Evolutionary conservation across 2,113 vertebrate genomes (phyloP).

Genomic region (Ptilonorhynchus violaceus): DNA sequence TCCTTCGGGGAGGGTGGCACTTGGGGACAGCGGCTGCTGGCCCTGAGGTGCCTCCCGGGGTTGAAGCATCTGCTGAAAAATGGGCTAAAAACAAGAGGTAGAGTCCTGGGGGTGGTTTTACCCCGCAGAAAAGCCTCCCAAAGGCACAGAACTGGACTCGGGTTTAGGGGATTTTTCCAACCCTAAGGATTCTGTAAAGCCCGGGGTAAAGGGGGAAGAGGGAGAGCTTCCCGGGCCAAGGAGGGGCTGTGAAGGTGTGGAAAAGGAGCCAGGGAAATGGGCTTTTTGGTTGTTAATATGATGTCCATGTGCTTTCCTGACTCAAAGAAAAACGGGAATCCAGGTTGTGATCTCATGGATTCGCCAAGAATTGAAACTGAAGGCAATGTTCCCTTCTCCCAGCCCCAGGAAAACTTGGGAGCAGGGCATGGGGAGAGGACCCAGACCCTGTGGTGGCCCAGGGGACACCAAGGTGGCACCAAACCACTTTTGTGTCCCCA

Average conservation of each 20-base stretch:
- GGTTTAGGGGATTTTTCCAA: background rate
- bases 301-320: accelerated
- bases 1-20: background rate
- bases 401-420: background rate
- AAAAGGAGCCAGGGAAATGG: background rate
- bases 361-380: background rate
- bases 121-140: background rate
- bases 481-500: background rate
- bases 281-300: background rate
- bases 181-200: background rate
- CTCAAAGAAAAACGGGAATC: background rate
- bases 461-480: accelerated
- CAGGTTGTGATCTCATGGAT: accelerated
- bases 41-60: background rate
- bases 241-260: background rate
- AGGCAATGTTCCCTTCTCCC: background rate
- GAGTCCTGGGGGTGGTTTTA: background rate
- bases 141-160: background rate
- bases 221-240: background rate
- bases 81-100: background rate
- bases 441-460: background rate
- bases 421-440: background rate
- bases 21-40: background rate
- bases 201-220: background rate
- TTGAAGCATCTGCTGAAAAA: background rate